A percentile compares a stretch with the other conserved stretches of the same genome.
phyloP scores from a whole-genome alignment of 2,797 vertebrate genomes.

The Anabas testudineus region DNA sequence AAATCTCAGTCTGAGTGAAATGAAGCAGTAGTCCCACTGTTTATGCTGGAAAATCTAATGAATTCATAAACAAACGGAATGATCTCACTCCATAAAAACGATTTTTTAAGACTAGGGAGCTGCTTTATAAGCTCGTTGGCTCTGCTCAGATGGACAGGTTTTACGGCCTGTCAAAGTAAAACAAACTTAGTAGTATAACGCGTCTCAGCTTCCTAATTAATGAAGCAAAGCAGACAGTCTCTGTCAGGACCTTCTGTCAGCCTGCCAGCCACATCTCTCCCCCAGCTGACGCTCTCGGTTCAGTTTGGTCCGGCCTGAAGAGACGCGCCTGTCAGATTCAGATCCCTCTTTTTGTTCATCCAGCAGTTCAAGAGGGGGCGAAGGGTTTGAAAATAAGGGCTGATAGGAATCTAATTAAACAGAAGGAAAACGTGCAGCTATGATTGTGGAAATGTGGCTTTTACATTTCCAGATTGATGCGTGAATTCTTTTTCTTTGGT shows the following conservation, averaged over 20 bases:
- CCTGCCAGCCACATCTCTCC: slow-evolving; percentile 52
- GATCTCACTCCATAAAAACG: background rate
- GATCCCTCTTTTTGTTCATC: slow-evolving; percentile 52
- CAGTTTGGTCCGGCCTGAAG: slow-evolving; percentile 45
- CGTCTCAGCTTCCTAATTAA: slow-evolving; percentile 7
- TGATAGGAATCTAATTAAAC: background rate
- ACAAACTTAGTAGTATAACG: background rate
- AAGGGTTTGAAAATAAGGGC: background rate
- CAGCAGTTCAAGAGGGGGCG: slow-evolving; percentile 22
- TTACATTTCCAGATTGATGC: background rate
- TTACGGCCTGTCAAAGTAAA: background rate
- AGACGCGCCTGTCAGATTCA: slow-evolving; percentile 78
- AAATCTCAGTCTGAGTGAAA: background rate
- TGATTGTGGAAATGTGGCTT: background rate
- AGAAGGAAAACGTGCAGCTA: background rate
- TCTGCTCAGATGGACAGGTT: background rate
- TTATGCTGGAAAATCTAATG: background rate
- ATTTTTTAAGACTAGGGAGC: background rate
- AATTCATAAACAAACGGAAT: background rate
- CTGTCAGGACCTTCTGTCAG: slow-evolving; percentile 81
- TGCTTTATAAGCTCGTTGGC: background rate
- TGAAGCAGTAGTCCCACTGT: background rate
- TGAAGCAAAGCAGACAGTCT: slow-evolving; percentile 3
- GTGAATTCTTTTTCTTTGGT: background rate
- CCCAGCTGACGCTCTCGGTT: slow-evolving; percentile 74